phyloP scores from a whole-genome alignment of 2,797 vertebrate species.

The Cyclopterus lumpus region DNA sequence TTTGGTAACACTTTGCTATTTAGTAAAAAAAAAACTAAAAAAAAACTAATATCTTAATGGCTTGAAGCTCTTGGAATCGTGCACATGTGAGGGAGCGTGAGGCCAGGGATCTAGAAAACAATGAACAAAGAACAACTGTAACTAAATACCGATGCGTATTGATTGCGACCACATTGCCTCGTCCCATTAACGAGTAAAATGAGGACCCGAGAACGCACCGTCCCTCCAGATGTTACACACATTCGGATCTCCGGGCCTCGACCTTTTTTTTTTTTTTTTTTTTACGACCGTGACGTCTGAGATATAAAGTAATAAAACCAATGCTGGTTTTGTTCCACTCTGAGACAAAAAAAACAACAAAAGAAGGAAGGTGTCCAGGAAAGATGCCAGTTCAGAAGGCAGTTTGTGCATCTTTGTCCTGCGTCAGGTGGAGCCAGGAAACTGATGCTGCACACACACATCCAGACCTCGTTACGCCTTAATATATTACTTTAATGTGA shows the following conservation, averaged over 20 bases:
- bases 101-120: neutral
- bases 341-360: slow-evolving; percentile 27
- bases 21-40: no score
- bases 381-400: slow-evolving; percentile 48
- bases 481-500: slow-evolving; percentile 38
- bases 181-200: neutral
- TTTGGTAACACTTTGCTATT: neutral
- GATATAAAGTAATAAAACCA: neutral
- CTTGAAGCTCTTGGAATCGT: neutral
- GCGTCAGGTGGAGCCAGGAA: slow-evolving; percentile 39
- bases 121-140: neutral
- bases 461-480: slow-evolving; percentile 2
- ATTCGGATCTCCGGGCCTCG: neutral
- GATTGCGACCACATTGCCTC: neutral
- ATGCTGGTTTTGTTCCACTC: slow-evolving; percentile 7
- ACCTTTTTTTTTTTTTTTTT: neutral
- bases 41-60: neutral
- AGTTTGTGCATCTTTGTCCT: slow-evolving; percentile 38
- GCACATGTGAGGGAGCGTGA: neutral
- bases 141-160: no score
- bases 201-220: no score
- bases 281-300: slow-evolving; percentile 1
- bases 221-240: neutral
- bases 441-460: slow-evolving; percentile 24
- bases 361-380: slow-evolving; percentile 43